A percentile compares a stretch with the other conserved stretches of the same genome.
Evolutionary conservation across 2,113 vertebrate species (phyloP).

Genomic region (Zonotrichia leucophrys): DNA sequence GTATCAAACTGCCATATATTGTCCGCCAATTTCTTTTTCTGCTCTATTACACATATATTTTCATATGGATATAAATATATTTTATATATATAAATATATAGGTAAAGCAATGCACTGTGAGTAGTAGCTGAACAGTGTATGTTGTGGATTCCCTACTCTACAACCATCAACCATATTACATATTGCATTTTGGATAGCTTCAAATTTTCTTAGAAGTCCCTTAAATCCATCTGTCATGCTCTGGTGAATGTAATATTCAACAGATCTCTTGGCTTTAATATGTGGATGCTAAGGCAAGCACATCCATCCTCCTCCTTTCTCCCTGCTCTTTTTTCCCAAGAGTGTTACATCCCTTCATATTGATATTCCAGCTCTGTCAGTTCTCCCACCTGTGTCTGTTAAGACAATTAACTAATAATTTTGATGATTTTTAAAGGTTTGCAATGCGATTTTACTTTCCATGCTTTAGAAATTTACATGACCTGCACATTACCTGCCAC

Average conservation of each 20-base stretch:
- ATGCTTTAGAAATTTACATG: background rate
- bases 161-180: background rate
- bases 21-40: background rate
- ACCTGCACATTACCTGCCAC: background rate
- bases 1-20: background rate
- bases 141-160: background rate
- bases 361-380: background rate
- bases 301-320: background rate
- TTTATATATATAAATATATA: background rate
- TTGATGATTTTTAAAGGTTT: background rate
- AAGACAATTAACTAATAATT: background rate
- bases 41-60: background rate
- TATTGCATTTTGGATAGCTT: background rate
- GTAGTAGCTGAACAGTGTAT: background rate
- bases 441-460: background rate
- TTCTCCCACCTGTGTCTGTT: background rate
- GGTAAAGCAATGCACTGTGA: background rate
- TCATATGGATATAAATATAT: no score
- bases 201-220: background rate
- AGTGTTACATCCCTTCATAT: background rate
- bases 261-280: background rate
- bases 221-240: background rate
- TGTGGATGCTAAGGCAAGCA: background rate
- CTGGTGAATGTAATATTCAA: background rate
- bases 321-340: background rate